A percentile compares a stretch with the other conserved stretches of the same genome.
phyloP scores from a whole-genome alignment of 2,888 invertebrate genomes.

The Acronicta psi region DNA sequence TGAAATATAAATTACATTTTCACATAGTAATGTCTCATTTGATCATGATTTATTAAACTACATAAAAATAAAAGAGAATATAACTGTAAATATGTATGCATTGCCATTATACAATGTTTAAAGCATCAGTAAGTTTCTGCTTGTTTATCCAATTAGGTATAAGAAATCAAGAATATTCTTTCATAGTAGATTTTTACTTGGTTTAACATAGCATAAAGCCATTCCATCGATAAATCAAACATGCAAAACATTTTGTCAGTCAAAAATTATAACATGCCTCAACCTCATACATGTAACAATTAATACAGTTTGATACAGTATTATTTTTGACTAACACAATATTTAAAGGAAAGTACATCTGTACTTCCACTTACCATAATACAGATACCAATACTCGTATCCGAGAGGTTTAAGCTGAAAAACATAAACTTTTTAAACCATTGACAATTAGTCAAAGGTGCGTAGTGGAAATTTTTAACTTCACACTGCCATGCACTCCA shows the following conservation, averaged over 20 bases:
- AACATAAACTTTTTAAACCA: conserved; percentile 85
- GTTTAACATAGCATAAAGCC: conserved; percentile 57
- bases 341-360: conserved; percentile 79
- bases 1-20: neutral
- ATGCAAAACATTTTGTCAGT: conserved; percentile 58
- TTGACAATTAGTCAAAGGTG: conserved; percentile 63
- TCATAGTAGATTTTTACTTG: conserved; percentile 26
- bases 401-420: conserved; percentile 87
- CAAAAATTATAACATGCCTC: conserved; percentile 60
- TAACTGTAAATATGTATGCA: neutral
- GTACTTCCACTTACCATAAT: conserved; percentile 88
- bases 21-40: neutral
- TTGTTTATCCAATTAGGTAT: neutral
- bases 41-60: neutral
- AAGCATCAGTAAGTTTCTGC: neutral
- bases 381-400: conserved; percentile 85
- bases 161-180: conserved; percentile 14
- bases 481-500: conserved; percentile 64
- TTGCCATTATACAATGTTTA: neutral
- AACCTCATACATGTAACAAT: too few relatives aligned
- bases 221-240: conserved; percentile 58
- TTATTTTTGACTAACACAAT: conserved; percentile 71
- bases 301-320: conserved; percentile 5
- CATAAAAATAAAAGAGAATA: neutral
- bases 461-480: conserved; percentile 50